Evolutionary conservation across 1,140 invertebrate genomes (phyloP).

Genomic region (Pteromalus puparum): DNA sequence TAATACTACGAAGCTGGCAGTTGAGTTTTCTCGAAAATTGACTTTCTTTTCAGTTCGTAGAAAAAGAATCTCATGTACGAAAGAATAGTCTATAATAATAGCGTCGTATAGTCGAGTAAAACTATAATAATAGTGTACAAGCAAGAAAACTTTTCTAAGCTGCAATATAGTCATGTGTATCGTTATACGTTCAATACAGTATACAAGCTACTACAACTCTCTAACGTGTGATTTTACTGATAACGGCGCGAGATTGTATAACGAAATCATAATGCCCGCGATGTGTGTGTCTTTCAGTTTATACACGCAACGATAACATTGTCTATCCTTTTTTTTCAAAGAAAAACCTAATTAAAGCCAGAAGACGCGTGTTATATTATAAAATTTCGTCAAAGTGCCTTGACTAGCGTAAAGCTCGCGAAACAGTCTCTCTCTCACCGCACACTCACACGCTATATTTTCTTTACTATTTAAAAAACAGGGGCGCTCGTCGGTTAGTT

Average conservation of each 20-base stretch:
- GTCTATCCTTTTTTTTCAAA: background rate
- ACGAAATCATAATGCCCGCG: background rate
- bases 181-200: background rate
- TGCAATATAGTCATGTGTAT: too few species aligned
- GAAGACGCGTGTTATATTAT: background rate
- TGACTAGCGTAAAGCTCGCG: conserved; percentile 2
- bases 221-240: background rate
- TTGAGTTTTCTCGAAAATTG: background rate
- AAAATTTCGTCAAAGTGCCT: background rate
- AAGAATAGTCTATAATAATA: background rate
- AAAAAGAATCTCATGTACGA: background rate
- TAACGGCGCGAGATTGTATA: background rate
- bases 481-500: background rate
- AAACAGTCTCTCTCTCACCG: background rate
- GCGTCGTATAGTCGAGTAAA: background rate
- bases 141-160: background rate
- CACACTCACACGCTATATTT: background rate
- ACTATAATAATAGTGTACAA: conserved; percentile 1
- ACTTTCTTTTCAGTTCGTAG: background rate
- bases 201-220: conserved; percentile 45
- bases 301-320: background rate
- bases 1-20: background rate
- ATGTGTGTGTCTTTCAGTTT: background rate
- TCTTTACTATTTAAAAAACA: too few species aligned
- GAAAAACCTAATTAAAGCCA: background rate